Conservation (phyloP, 92 coral and sea anemone genomes). For the Porites lobata region DNA sequence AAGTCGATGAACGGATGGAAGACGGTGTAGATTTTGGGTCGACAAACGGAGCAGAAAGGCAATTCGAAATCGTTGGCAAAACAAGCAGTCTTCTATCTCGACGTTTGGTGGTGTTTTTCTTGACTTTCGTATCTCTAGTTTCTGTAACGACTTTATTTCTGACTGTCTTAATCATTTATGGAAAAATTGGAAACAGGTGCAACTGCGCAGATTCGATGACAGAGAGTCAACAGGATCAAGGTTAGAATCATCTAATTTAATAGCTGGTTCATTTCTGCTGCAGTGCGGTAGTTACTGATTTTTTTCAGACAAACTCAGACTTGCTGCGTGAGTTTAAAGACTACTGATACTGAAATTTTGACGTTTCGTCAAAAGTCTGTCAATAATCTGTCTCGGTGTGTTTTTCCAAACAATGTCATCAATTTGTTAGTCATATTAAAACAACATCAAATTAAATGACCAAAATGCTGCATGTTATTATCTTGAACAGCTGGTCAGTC, state of each 20-base stretch:
- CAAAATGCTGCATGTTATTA: too few species aligned
- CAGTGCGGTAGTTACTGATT: not conserved
- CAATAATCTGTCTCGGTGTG: too few species aligned
- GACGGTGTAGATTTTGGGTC: not conserved
- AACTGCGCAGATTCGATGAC: not conserved
- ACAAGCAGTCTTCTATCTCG: not conserved
- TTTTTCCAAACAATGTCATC: too few species aligned
- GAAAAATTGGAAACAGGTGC: slow-evolving; percentile 2
- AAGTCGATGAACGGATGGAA: slow-evolving; percentile 1
- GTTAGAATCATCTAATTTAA: not conserved
- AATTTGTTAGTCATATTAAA: too few species aligned
- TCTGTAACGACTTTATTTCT: not conserved
- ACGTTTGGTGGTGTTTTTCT: not conserved
- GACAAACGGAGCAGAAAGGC: not conserved
- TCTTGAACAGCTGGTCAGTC: too few species aligned
- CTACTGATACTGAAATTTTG: too few species aligned
- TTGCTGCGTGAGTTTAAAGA: not conserved
- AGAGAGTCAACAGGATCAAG: slow-evolving; percentile 2
- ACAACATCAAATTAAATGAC: too few species aligned
- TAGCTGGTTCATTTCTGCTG: not conserved
- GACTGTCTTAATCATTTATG: not conserved
- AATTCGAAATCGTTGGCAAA: slow-evolving; percentile 4
- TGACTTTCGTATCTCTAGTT: not conserved
- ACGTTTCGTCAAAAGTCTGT: too few species aligned
- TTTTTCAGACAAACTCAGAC: too few species aligned